Evolutionary conservation across 2,113 vertebrate genomes (phyloP).

Genomic region (Spermophilus dauricus): DNA sequence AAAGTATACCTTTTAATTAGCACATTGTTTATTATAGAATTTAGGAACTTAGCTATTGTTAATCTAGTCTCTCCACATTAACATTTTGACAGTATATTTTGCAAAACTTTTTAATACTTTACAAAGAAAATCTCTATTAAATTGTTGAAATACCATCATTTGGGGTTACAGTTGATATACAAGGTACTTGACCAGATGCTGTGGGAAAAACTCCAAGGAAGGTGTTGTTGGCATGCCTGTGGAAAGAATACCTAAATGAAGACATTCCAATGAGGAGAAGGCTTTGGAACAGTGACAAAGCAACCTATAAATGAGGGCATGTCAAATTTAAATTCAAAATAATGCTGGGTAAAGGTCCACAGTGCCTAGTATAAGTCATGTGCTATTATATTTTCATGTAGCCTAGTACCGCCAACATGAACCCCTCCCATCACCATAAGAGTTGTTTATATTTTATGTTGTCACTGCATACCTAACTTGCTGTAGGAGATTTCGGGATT

Average conservation of each 20-base stretch:
- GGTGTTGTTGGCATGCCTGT: neutral
- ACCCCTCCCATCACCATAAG: neutral
- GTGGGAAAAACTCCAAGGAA: neutral
- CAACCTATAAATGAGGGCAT: neutral
- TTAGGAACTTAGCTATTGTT: neutral
- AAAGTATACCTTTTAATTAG: neutral
- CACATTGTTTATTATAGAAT: neutral
- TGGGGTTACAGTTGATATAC: neutral
- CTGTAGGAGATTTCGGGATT: neutral
- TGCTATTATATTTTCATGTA: neutral
- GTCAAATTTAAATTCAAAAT: conserved; percentile 13
- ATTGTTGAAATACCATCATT: neutral
- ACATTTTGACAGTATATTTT: neutral
- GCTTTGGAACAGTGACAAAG: neutral
- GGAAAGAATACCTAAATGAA: neutral
- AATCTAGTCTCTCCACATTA: neutral
- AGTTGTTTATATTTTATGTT: neutral
- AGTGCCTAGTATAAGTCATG: neutral
- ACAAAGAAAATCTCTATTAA: neutral
- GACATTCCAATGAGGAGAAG: neutral
- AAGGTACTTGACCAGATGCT: neutral
- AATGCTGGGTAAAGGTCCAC: neutral
- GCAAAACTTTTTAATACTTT: neutral
- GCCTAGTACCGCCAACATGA: neutral
- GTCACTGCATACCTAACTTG: neutral